Conservation (phyloP, 2,888 invertebrate species). For the Eupithecia dodoneata region DNA sequence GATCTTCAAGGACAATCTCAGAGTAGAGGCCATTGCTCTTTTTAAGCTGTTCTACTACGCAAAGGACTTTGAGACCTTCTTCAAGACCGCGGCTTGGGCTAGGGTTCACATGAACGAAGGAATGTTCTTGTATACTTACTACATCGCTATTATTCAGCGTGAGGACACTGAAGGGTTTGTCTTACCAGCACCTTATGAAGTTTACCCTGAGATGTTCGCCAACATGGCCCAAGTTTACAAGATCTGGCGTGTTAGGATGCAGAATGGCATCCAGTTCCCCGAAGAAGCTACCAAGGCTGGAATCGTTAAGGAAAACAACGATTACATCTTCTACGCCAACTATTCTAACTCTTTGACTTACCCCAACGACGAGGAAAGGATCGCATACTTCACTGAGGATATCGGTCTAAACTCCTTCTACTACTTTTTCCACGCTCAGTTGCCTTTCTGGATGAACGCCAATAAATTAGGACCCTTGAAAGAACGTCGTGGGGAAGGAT, state of each 20-base stretch:
- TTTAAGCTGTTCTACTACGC: conserved; percentile 85
- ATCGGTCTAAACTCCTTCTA: conserved; percentile 87
- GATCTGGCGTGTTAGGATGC: conserved; percentile 73
- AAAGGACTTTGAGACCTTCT: conserved; percentile 85
- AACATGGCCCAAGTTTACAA: conserved; percentile 83
- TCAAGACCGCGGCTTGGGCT: conserved; percentile 83
- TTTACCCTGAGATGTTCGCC: conserved; percentile 86
- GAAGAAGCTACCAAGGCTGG: conserved; percentile 68
- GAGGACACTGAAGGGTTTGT: conserved; percentile 82
- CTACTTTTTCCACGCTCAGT: conserved; percentile 85
- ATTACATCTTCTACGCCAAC: conserved; percentile 82
- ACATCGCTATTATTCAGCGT: conserved; percentile 84
- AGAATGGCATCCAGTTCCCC: conserved; percentile 58
- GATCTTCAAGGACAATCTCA: conserved; percentile 73
- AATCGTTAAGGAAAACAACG: conserved; percentile 68
- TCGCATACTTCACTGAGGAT: conserved; percentile 89
- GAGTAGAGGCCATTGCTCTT: conserved; percentile 78
- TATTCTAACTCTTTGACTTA: conserved; percentile 83
- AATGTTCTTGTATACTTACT: conserved; percentile 85
- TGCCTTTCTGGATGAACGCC: conserved; percentile 86
- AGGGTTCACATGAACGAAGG: conserved; percentile 85
- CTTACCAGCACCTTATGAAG: conserved; percentile 87
- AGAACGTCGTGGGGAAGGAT: conserved; percentile 86
- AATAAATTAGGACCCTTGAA: conserved; percentile 74
- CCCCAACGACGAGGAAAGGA: conserved; percentile 82